Conservation (phyloP, 2,113 vertebrate genomes). For the Sinocyclocheilus rhinocerous region DNA sequence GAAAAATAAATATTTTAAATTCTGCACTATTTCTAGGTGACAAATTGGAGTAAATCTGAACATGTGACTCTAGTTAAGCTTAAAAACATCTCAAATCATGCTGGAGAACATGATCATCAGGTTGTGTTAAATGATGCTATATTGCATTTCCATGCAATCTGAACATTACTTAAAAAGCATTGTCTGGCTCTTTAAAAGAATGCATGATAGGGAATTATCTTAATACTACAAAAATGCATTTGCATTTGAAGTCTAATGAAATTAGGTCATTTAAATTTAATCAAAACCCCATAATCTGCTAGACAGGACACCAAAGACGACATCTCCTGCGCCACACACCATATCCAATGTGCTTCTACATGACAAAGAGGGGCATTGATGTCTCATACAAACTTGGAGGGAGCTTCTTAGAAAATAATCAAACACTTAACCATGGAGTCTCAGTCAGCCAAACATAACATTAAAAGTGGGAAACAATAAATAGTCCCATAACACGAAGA, state of each 20-base stretch:
- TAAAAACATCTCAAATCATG: background rate
- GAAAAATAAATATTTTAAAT: background rate
- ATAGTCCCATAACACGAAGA: constrained; percentile 47
- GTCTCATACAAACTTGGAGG: constrained; percentile 43
- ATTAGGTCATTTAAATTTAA: no score
- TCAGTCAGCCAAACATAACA: constrained; percentile 52
- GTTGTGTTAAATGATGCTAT: background rate
- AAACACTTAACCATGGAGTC: constrained; percentile 46
- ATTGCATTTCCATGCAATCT: background rate
- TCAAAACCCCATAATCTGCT: background rate
- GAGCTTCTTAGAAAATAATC: constrained; percentile 55
- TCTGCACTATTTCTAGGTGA: background rate
- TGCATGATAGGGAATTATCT: background rate
- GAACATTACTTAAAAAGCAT: background rate
- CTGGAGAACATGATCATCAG: background rate
- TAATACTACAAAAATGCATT: constrained; percentile 21
- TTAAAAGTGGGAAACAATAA: constrained; percentile 58
- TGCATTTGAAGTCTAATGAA: no score
- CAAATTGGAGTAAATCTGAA: no score
- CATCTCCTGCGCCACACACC: constrained; percentile 16
- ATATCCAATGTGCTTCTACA: constrained; percentile 26
- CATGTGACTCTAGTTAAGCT: background rate
- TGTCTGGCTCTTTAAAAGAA: background rate
- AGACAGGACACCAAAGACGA: background rate
- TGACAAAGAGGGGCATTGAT: constrained; percentile 52